phyloP scores from a whole-genome alignment of 2,797 vertebrate species.

The Sebastes taczanowskii region DNA sequence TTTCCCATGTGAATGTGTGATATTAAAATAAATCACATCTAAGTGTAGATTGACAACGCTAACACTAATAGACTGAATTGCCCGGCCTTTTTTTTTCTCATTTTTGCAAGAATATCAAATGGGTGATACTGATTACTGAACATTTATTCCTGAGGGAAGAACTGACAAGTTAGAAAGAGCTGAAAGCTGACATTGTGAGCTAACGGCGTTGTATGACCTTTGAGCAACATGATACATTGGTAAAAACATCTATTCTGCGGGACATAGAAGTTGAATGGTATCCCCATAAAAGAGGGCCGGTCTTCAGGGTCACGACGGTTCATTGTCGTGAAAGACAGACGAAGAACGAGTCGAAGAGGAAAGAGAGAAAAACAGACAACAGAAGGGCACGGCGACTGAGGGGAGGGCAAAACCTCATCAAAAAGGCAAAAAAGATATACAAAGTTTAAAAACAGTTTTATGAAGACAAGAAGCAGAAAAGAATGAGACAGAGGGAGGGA shows the following conservation, averaged over 20 bases:
- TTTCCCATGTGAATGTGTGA: conserved; percentile 6
- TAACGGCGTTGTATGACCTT: conserved; percentile 5
- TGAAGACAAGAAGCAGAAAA: conserved; percentile 64
- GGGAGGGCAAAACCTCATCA: conserved; percentile 70
- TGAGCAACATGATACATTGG: not conserved
- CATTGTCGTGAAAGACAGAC: conserved; percentile 30
- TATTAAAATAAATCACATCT: conserved; percentile 14
- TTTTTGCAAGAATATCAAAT: conserved; percentile 2
- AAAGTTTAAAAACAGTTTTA: conserved; percentile 76
- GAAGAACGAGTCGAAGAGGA: conserved; percentile 20
- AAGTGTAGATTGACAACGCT: not conserved
- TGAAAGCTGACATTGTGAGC: not conserved
- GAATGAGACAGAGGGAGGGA: conserved; percentile 57
- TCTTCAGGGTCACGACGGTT: conserved; percentile 59
- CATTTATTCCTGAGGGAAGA: not conserved
- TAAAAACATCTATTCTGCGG: conserved; percentile 32
- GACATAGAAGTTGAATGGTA: conserved; percentile 25
- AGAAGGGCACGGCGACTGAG: conserved; percentile 35
- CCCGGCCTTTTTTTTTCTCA: not conserved
- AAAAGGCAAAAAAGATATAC: conserved; percentile 64
- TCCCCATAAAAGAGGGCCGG: conserved; percentile 54
- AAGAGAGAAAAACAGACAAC: conserved; percentile 47
- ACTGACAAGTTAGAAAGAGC: not conserved
- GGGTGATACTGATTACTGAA: not conserved
- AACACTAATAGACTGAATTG: not conserved